Base-by-base conservation (phyloP, 1,140 invertebrate genomes). In the Eriocheir sinensis region DNA sequence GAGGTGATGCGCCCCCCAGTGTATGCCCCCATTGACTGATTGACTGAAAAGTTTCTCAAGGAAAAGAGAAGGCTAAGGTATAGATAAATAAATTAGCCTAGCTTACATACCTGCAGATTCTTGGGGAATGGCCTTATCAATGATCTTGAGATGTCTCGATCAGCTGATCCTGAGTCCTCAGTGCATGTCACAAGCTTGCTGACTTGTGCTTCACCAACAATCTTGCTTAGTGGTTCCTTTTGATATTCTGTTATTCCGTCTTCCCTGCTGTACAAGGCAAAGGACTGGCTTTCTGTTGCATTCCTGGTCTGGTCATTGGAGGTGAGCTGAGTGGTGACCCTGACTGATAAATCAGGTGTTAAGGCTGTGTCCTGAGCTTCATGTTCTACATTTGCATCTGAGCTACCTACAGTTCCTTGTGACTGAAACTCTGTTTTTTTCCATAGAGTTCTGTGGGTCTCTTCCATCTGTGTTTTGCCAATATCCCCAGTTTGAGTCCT, bases 31-130 rank as follows among this genome's bases (percentile, higher is more conserved):
- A n/a, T n/a, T n/a, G n/a, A n/a, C n/a, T n/a, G n/a, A n/a, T n/a
- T n/a, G n/a, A n/a, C n/a, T n/a, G n/a, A n/a, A n/a, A n/a, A n/a
- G n/a, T n/a, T n/a, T n/a, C n/a, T n/a, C n/a, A n/a, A n/a, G n/a
- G n/a, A n/a, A n/a, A n/a, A n/a, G n/a, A n/a, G n/a, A n/a, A n/a
- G n/a, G n/a, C n/a, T n/a, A n/a, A n/a, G n/a, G n/a, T n/a, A n/a
- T n/a, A n/a, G n/a, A n/a, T n/a, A n/a, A n/a, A n/a, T n/a, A n/a
- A n/a, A n/a, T n/a, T n/a, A n/a, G n/a, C n/a, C n/a, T n/a, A n/a
- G n/a, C n/a, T n/a, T n/a, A n/a, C n/a, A n/a, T 93, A 89, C 92
- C 83, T 93, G 81, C 17, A 93, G 34, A n/a, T 34, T 72, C 48
- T 89, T 93, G 15, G 92, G 92, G 72, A 93, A 93, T 17, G 44